Percentiles rank a stretch among this genome's conserved stretches.
phyloP scores from a whole-genome alignment of 2,113 vertebrate genomes.

The Bubo blakistoni region DNA sequence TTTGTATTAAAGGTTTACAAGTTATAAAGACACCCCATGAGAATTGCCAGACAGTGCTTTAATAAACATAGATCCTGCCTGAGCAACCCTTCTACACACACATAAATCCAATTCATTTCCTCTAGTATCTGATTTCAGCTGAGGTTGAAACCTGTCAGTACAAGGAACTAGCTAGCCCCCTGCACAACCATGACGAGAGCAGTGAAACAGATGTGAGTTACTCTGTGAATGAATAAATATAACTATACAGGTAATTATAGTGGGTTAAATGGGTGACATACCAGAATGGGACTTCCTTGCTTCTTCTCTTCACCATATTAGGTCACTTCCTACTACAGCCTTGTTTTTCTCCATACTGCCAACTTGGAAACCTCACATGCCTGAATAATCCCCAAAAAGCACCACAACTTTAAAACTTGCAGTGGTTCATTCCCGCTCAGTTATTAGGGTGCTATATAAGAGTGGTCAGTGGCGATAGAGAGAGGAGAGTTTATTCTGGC shows the following conservation, averaged over 20 bases:
- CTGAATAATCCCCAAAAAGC: not conserved
- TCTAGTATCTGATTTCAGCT: conserved; percentile 10
- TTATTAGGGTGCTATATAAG: not conserved
- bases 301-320: not conserved
- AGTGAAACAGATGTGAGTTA: not conserved
- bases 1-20: not conserved
- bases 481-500: not conserved
- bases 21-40: not conserved
- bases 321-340: not conserved
- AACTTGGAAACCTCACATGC: not conserved
- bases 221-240: not conserved
- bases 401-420: not conserved
- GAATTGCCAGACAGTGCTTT: conserved; percentile 2
- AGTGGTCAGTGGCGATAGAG: not conserved
- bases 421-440: not conserved
- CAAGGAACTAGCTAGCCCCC: not conserved
- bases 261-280: not conserved
- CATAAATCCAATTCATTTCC: conserved; percentile 6
- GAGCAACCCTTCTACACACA: not conserved
- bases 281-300: not conserved
- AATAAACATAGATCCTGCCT: not conserved
- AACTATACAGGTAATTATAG: not conserved
- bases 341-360: not conserved
- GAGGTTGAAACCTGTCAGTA: not conserved
- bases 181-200: not conserved